Base-by-base conservation (phyloP, 1,140 invertebrate genomes). In the Trachymyrmex septentrionalis region DNA sequence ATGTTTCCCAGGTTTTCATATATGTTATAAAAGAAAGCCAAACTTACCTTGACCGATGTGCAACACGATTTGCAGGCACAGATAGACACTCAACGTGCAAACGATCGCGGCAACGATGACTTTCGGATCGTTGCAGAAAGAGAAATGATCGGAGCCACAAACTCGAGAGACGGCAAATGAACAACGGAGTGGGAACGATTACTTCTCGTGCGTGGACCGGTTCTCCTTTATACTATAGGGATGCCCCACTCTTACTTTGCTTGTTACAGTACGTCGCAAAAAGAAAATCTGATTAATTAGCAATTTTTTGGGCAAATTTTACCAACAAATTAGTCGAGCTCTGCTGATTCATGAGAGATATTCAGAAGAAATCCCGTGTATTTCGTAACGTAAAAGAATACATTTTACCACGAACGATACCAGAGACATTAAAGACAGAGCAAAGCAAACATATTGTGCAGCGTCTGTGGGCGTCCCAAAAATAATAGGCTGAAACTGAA, bases 141-240 rank as follows among this genome's bases (percentile, higher is more conserved):
- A 88, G 82, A 90, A 92, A 88, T 82, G 86, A 80, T 24, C 81
- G 55, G 30, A 24, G 75, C n/a, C 34, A 73, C 64, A 64, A 85
- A 88, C 86, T 87, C 78, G 89, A 88, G 87, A 91, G 89, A 91
- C 88, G 82, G 87, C 82, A 73, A 86, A 91, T 86, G 85, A 59
- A 88, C 64, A 78, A 77, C 76, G 27, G 86, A 93, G 92, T 92
- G 92, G 89, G 88, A 93, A 92, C 86, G 85, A 75, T 85, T 78
- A 82, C 88, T 44, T 44, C 78, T 89, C 91, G 87, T 93, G 90
- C 87, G 86, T 93, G 92, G 92, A 93, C 93, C 93, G 93, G 93
- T 93, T 93, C 92, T 92, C 87, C 86, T 93, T 91, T 93, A 93
- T 93, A 93, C 89, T 85, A 78, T 55, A 30, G 10, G 34, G 64